These are phyloP conservation scores for Noturus placidus DNA, from an alignment of 2,113 vertebrate species.

Conservation along the genomic window DNA sequence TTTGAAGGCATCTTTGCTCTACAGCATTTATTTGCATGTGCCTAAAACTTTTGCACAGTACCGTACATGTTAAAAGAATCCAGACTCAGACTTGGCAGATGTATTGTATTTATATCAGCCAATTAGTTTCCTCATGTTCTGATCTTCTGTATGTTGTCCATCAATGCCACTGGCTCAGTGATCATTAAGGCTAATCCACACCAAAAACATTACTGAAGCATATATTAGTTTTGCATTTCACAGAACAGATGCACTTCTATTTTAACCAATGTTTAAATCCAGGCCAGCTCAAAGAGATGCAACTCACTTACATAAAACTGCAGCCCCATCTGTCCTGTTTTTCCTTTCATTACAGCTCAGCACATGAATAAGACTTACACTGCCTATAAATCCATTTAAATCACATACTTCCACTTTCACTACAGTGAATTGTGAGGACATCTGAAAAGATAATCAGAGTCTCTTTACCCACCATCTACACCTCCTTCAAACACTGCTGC, in stretches of 20 bases:
- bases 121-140: background rate
- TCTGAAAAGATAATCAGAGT: no score
- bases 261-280: conserved; percentile 19
- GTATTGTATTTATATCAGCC: background rate
- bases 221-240: background rate
- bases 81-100: background rate
- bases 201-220: background rate
- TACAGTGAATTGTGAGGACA: no score
- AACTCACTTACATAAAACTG: conserved; percentile 7
- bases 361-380: background rate
- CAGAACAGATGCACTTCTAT: conserved; percentile 13
- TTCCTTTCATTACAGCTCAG: background rate
- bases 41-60: no score
- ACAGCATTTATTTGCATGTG: no score
- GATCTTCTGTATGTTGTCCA: background rate
- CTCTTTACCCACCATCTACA: no score
- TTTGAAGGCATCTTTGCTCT: no score
- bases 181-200: background rate
- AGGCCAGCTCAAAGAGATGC: background rate
- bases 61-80: background rate
- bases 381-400: background rate
- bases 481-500: no score
- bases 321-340: conserved; percentile 7
- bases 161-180: background rate
- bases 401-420: background rate